Conservation (phyloP, 1,140 invertebrate genomes). For the Tenebrio molitor region DNA sequence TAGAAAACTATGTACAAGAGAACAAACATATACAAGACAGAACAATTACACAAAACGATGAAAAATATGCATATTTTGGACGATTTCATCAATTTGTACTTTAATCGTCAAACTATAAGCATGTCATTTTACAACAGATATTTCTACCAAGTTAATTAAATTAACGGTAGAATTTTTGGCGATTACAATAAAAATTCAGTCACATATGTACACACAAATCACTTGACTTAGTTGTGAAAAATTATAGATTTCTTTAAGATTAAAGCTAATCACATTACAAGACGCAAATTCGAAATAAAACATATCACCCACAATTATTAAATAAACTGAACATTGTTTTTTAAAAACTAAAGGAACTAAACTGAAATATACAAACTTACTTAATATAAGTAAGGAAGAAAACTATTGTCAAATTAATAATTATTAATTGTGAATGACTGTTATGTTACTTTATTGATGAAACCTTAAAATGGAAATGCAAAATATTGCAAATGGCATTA, state of each 20-base stretch:
- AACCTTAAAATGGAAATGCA: constrained; percentile 5
- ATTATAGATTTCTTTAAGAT: constrained; percentile 38
- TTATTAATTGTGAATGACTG: constrained; percentile 6
- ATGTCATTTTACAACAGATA: constrained; percentile 37
- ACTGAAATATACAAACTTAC: constrained; percentile 21
- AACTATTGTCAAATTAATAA: constrained; percentile 18
- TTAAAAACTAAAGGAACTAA: constrained; percentile 33
- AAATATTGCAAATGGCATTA: constrained; percentile 51
- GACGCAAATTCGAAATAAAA: constrained; percentile 34
- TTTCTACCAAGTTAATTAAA: constrained; percentile 5
- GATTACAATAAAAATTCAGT: constrained; percentile 41
- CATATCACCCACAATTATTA: constrained; percentile 8
- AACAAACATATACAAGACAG: constrained; percentile 40
- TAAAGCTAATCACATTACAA: constrained; percentile 28
- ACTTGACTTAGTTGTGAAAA: constrained; percentile 22
- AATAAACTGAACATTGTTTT: not conserved
- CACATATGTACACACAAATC: constrained; percentile 32
- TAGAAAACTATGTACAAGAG: constrained; percentile 30
- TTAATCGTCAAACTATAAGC: constrained; percentile 47
- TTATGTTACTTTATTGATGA: constrained; percentile 1
- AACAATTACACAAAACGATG: constrained; percentile 25
- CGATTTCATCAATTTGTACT: constrained; percentile 43
- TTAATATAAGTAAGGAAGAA: constrained; percentile 33
- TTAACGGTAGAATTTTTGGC: constrained; percentile 30
- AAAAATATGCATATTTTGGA: constrained; percentile 21